Percentiles rank a stretch among this genome's conserved stretches.
Conservation (phyloP, 2,888 invertebrate genomes). For the Agriotes lineatus region DNA sequence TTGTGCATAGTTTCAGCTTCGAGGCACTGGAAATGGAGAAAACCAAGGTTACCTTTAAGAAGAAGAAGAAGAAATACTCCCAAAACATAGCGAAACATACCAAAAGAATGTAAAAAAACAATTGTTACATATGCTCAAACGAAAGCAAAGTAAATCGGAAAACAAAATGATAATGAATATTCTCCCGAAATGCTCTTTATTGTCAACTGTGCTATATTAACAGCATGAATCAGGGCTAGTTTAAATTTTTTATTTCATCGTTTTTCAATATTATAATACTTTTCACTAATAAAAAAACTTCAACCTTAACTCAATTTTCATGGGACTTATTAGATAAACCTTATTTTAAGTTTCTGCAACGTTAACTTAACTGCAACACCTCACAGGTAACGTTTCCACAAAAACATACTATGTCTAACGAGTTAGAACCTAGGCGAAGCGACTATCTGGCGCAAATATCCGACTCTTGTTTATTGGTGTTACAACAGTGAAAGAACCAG, state of each 20-base stretch:
- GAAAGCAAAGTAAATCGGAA: constrained; percentile 1
- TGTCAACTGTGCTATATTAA: constrained; percentile 67
- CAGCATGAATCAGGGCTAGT: constrained; percentile 67
- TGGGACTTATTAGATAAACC: constrained; percentile 64
- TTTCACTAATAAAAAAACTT: constrained; percentile 67
- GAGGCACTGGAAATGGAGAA: too few species aligned
- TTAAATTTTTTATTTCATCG: constrained; percentile 67
- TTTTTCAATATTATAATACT: constrained; percentile 67
- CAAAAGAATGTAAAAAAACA: constrained; percentile 8
- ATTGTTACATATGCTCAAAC: neutral
- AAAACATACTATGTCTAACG: constrained; percentile 19
- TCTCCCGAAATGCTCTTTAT: constrained; percentile 67
- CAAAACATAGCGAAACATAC: neutral
- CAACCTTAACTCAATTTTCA: constrained; percentile 64
- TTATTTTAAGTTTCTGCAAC: constrained; percentile 63
- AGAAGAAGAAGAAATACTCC: too few species aligned
- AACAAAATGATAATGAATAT: constrained; percentile 42
- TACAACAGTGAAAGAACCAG: constrained; percentile 51
- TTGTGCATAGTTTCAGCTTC: too few species aligned
- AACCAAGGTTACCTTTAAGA: too few species aligned
- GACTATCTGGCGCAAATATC: constrained; percentile 53
- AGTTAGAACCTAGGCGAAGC: constrained; percentile 22
- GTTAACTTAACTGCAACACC: constrained; percentile 61
- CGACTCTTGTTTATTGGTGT: constrained; percentile 56
- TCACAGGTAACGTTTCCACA: constrained; percentile 63